These are phyloP conservation scores for Nemoura dubitans DNA, from an alignment of 2,888 invertebrate species.

Conservation along the genomic window DNA sequence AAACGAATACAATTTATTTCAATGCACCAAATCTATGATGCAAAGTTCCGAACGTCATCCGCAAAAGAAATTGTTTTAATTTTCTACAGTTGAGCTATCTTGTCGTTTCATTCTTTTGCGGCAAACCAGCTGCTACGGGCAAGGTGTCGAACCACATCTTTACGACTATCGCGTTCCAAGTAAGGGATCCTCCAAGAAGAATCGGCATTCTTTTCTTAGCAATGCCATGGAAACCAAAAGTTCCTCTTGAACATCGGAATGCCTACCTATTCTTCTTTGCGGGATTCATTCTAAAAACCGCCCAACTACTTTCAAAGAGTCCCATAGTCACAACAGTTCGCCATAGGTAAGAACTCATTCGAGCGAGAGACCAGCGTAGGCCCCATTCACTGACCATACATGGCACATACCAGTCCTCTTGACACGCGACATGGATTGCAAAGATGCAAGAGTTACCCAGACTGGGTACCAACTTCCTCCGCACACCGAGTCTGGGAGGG, in stretches of 20 bases:
- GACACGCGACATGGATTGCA: background rate
- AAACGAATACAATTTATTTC: no score
- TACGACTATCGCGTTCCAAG: conserved; percentile 37
- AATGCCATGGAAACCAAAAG: conserved; percentile 7
- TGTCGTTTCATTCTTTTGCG: background rate
- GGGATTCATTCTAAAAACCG: conserved; percentile 16
- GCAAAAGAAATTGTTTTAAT: no score
- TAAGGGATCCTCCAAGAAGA: conserved; percentile 37
- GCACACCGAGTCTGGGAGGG: background rate
- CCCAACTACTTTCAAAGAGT: background rate
- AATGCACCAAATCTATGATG: no score
- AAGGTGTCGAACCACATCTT: conserved; percentile 32
- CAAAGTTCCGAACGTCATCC: no score
- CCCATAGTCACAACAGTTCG: conserved; percentile 12
- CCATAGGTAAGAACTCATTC: background rate
- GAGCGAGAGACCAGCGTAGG: background rate
- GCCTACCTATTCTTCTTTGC: conserved; percentile 26
- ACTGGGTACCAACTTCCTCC: background rate
- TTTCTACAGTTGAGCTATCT: background rate
- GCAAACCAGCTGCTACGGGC: conserved; percentile 29
- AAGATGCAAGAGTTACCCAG: background rate
- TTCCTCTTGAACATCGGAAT: conserved; percentile 31
- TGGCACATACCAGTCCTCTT: background rate
- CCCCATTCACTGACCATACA: background rate
- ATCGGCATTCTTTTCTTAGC: conserved; percentile 17